phyloP scores from a whole-genome alignment of 1,140 invertebrate species.

The Globodera rostochiensis region DNA sequence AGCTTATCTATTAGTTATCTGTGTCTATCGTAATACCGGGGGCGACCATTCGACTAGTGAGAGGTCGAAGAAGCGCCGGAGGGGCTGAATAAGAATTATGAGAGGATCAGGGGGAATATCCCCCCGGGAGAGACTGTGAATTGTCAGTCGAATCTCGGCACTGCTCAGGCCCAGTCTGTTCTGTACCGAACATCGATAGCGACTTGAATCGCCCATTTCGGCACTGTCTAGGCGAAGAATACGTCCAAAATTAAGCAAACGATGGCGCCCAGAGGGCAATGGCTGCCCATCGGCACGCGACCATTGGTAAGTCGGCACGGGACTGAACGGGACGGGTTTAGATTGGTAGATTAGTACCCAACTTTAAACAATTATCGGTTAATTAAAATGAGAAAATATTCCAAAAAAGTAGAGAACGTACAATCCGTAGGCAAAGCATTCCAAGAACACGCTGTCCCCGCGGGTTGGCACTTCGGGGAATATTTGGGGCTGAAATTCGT shows the following conservation, averaged over 20 bases:
- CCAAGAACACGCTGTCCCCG: constrained; percentile 46
- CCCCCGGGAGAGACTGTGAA: constrained; percentile 41
- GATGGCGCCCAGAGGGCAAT: constrained; percentile 36
- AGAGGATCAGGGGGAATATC: not conserved
- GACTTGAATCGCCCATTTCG: constrained; percentile 35
- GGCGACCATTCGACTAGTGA: constrained; percentile 41
- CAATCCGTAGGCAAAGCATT: constrained; percentile 57
- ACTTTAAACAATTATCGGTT: too few species aligned
- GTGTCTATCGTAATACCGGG: not conserved
- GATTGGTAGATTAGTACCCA: not conserved
- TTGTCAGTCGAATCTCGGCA: constrained; percentile 45
- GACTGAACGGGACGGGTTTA: constrained; percentile 36
- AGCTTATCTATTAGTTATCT: not conserved
- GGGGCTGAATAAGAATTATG: constrained; percentile 40
- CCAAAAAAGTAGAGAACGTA: constrained; percentile 26
- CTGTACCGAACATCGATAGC: constrained; percentile 46
- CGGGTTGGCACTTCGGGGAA: constrained; percentile 53
- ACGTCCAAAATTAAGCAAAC: constrained; percentile 49
- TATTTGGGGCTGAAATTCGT: constrained; percentile 52
- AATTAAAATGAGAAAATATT: not conserved
- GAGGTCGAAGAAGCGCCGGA: constrained; percentile 37
- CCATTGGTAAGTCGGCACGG: constrained; percentile 48
- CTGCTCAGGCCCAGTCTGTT: constrained; percentile 44
- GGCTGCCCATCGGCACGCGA: constrained; percentile 41
- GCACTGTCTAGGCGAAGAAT: constrained; percentile 48